Evolutionary conservation across 1,140 invertebrate species (phyloP).

Genomic region (Spodoptera frugiperda): DNA sequence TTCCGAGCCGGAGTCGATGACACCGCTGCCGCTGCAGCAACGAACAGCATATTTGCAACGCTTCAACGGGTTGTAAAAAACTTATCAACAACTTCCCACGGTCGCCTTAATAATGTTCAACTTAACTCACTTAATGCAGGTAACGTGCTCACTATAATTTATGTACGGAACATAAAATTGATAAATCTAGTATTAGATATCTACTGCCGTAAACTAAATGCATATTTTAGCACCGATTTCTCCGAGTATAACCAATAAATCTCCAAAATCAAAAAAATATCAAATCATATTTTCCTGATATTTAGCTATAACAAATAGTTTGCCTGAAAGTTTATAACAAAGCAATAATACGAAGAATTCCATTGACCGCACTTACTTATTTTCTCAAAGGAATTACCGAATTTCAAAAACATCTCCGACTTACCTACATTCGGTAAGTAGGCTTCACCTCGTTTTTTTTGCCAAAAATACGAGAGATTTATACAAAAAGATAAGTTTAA

Average conservation of each 20-base stretch:
- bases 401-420: constrained; percentile 40
- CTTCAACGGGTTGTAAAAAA: constrained; percentile 60
- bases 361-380: background rate
- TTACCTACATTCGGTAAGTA: constrained; percentile 50
- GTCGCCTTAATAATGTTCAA: constrained; percentile 41
- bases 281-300: too few species aligned
- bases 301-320: too few species aligned
- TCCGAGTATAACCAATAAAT: too few species aligned
- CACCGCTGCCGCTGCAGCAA: constrained; percentile 56
- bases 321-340: background rate
- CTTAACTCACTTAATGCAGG: constrained; percentile 20
- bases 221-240: too few species aligned
- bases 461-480: constrained; percentile 3
- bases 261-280: too few species aligned
- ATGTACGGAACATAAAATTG: background rate
- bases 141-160: constrained; percentile 16
- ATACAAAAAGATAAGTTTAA: constrained; percentile 30
- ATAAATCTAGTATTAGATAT: background rate
- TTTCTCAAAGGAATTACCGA: constrained; percentile 20
- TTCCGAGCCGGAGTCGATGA: constrained; percentile 58
- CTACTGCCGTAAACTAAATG: background rate
- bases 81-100: constrained; percentile 62
- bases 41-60: constrained; percentile 63
- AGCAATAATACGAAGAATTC: background rate
- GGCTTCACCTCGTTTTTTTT: constrained; percentile 42